phyloP scores from a whole-genome alignment of 1,140 invertebrate genomes.

The Ceratoteleas bidentatus region DNA sequence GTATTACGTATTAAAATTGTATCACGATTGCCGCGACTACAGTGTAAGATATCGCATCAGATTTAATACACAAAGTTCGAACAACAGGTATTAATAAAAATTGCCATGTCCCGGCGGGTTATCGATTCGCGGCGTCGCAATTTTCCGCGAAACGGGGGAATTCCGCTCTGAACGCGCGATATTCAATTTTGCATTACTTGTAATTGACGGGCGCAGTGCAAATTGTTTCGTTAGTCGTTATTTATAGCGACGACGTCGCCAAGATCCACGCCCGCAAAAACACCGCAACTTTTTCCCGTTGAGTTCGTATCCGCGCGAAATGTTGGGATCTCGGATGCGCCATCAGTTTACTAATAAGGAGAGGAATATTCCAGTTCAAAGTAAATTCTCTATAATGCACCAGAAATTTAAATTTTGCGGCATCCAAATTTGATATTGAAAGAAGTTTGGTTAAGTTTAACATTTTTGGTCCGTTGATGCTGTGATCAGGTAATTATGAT shows the following conservation, averaged over 20 bases:
- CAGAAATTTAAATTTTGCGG: no score
- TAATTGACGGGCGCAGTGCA: constrained; percentile 1
- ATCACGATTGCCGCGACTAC: neutral
- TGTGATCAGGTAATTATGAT: no score
- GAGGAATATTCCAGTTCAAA: no score
- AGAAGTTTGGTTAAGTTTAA: no score
- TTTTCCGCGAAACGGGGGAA: constrained; percentile 16
- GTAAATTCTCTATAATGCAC: no score
- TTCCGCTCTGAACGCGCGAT: constrained; percentile 3
- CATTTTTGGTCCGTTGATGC: no score
- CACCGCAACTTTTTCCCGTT: neutral
- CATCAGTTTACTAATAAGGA: no score
- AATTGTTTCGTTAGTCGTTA: constrained; percentile 13
- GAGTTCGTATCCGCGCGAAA: neutral
- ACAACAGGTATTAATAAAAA: constrained; percentile 38
- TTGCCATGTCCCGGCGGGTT: constrained; percentile 18
- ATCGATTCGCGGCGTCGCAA: constrained; percentile 12
- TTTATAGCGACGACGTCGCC: neutral
- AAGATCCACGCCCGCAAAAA: neutral
- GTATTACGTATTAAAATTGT: constrained; percentile 10
- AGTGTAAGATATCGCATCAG: constrained; percentile 9
- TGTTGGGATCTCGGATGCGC: no score
- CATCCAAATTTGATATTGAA: no score
- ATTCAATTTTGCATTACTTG: constrained; percentile 19
- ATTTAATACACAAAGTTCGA: constrained; percentile 19